Evolutionary conservation across 2,888 invertebrate genomes (phyloP), one percentile per base, ranked within the genome.

Genomic region (Pantelozetes paolii): DNA sequence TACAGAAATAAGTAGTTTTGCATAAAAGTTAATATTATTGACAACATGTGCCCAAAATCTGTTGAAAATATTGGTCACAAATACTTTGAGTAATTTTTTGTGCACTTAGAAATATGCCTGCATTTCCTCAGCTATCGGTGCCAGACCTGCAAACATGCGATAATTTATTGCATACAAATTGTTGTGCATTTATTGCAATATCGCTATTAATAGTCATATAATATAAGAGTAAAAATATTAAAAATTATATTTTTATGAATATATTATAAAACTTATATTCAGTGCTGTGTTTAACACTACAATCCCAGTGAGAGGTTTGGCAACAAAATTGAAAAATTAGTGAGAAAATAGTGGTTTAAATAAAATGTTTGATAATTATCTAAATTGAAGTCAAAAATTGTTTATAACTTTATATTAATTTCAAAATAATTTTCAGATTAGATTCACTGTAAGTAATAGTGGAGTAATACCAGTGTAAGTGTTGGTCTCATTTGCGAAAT

Each of bases 131-230:
- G 28, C 13, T 59, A 59, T 59, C 59, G 32, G 59, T 32, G 59
- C 59, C 32, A 59, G 59, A 59, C 59, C 30, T 30, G 59, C 59
- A 59, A 28, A 28, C 20, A 59, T 59, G 28, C 15, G 59, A 59
- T 59, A 59, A 28, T 6, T 2, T 59, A 59, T 59, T 8, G 18
- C 28, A 59, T 5, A 18, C 45, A 45, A 13, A n/a, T n/a, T n/a
- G n/a, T n/a, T 18, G 45, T 2, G 2, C 8, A 32, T 5, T 20
- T 15, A 59, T 30, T 28, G 20, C 26, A 13, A 20, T 1, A 59
- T 9, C 20, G 15, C 20, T 32, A 26, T 59, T 30, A n/a, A 57
- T n/a, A 57, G 45, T 45, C 2, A n/a, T 50, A n/a, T 50, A n/a
- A 18, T 50, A 50, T 50, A 5, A 50, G 6, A 36, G 6, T 36